Conservation (phyloP, 2,797 vertebrate genomes). For the Tenualosa thibaudeaui region DNA sequence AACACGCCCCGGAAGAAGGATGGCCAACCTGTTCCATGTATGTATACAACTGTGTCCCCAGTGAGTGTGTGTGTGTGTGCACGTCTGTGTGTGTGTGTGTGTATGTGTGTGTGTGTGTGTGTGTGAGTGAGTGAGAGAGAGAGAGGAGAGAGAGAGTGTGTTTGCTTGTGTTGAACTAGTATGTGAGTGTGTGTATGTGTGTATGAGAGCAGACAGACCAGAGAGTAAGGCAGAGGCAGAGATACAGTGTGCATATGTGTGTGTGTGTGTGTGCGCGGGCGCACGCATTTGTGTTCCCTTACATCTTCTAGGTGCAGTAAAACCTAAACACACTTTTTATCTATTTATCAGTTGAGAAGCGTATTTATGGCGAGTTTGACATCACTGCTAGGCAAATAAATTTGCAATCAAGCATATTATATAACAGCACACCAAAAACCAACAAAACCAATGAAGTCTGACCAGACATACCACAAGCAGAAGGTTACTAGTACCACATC, state of each 20-base stretch:
- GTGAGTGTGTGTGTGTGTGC: constrained; percentile 29
- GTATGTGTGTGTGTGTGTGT: neutral
- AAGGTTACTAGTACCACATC: neutral
- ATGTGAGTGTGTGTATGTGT: neutral
- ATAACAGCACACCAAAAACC: neutral
- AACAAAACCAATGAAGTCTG: neutral
- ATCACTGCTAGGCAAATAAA: neutral
- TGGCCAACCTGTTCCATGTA: constrained; percentile 73
- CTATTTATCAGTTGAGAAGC: neutral
- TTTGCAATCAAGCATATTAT: neutral
- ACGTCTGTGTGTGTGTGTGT: neutral
- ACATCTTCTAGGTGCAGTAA: neutral
- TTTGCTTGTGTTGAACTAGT: neutral
- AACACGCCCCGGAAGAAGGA: constrained; percentile 74
- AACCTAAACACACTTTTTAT: neutral
- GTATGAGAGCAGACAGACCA: neutral
- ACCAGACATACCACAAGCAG: neutral
- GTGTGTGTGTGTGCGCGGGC: neutral
- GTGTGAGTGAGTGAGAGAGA: too few species aligned
- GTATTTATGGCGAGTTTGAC: constrained; percentile 4
- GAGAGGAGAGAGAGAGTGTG: neutral
- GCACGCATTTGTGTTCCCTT: constrained; percentile 1
- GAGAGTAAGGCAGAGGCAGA: neutral
- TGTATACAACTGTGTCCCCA: constrained; percentile 34
- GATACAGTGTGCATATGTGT: neutral